Evolutionary conservation across 2,113 vertebrate species (phyloP).

Genomic region (Collichthys lucidus): DNA sequence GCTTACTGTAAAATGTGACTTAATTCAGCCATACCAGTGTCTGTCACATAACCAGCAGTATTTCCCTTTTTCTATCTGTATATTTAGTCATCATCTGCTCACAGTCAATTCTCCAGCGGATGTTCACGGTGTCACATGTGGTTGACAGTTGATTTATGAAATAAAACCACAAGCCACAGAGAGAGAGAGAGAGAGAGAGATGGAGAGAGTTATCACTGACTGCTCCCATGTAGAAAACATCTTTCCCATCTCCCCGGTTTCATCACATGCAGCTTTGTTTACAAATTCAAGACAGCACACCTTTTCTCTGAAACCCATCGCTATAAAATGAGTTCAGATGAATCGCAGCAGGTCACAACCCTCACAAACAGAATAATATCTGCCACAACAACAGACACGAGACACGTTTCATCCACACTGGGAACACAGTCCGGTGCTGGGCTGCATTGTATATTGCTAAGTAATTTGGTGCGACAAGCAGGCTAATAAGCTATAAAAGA

Average conservation of each 20-base stretch:
- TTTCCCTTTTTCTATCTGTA: background rate
- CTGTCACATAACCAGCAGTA: background rate
- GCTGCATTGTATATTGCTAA: background rate
- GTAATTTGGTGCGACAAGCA: conserved; percentile 30
- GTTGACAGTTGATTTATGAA: background rate
- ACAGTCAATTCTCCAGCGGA: background rate
- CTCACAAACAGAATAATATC: conserved; percentile 4
- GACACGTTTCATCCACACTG: conserved; percentile 8
- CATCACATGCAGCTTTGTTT: conserved; percentile 13
- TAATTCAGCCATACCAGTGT: background rate
- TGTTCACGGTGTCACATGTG: background rate
- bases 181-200: background rate
- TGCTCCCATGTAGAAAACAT: conserved; percentile 6
- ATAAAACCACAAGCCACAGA: background rate
- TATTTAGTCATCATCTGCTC: background rate
- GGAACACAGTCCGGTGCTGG: background rate
- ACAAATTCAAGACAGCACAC: background rate
- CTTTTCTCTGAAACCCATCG: background rate
- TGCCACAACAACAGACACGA: background rate
- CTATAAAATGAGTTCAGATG: conserved; percentile 8
- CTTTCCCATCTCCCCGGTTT: background rate
- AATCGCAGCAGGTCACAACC: conserved; percentile 23
- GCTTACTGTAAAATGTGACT: background rate
- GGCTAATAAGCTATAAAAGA: conserved; percentile 27
- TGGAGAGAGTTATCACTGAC: background rate